Evolutionary conservation across 2,888 invertebrate species (phyloP), one percentile per base, ranked within the genome.

Genomic region (Cephus runcator): DNA sequence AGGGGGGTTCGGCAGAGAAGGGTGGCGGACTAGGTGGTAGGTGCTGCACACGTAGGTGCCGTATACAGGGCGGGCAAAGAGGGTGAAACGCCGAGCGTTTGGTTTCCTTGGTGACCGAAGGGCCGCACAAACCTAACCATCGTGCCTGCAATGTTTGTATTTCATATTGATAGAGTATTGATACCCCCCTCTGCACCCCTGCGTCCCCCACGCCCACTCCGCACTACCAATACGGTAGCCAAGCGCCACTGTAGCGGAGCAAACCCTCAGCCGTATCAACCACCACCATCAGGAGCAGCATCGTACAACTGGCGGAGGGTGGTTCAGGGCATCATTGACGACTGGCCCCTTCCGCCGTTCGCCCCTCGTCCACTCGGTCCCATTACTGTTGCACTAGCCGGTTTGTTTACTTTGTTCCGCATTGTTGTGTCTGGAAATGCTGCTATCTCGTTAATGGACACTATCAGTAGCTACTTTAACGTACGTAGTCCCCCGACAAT

Each of bases 111-210:
- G 88, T 84, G 90, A 91, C 89, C 86, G 83, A 82, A 87, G 85
- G 85, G 86, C 82, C 84, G 77, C 80, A 81, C 82, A 84, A 85
- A 83, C 82, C 84, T 83, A 85, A 83, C 86, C 85, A 77, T 79
- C 80, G 76, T 83, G 82, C 83, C 83, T 85, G 83, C 81, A 79
- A 86, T 90, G 90, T 91, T 91, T 91, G 90, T 90, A 88, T 90
- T 90, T 90, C 90, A 91, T 91, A 91, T 91, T 91, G 91, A 91
- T 91, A 90, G 89, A 91, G 90, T 89, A 90, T 91, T 89, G 90
- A 90, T 90, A 89, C 86, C 85, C 82, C 79, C 83, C 84, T 81
- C 79, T 74, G 78, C 79, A 79, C 69, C 76, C 73, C 77, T 78
- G 71, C 34, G 1, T 9, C 34, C 75, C 31, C 75, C 79, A 73